Conservation (phyloP, 2,888 invertebrate species). For the Augochlorella aurata region DNA sequence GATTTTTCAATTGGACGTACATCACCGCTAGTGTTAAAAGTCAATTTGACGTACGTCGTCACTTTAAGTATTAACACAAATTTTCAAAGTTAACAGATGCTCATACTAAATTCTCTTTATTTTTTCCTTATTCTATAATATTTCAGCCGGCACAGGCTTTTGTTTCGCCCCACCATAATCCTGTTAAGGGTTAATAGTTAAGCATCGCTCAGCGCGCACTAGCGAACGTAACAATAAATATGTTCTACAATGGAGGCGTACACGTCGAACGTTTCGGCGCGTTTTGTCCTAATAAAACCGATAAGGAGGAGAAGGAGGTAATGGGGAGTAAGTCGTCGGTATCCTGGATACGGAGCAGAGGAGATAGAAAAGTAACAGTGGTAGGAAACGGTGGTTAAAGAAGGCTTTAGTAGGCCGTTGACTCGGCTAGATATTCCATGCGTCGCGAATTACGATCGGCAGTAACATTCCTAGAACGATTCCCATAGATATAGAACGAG, state of each 20-base stretch:
- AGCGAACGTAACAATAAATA: background rate
- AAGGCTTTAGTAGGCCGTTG: constrained; percentile 63
- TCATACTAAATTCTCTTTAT: too few species aligned
- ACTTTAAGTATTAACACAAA: too few species aligned
- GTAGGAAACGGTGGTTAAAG: constrained; percentile 58
- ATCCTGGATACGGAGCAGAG: constrained; percentile 16
- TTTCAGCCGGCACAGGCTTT: too few species aligned
- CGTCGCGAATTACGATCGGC: constrained; percentile 67
- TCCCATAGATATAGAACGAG: constrained; percentile 55
- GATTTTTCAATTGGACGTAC: too few species aligned
- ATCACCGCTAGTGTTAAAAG: too few species aligned
- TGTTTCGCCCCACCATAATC: too few species aligned
- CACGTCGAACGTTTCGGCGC: background rate
- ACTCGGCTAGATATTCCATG: constrained; percentile 65
- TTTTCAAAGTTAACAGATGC: too few species aligned
- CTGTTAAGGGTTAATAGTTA: too few species aligned
- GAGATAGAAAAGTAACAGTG: constrained; percentile 48
- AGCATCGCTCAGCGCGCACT: too few species aligned
- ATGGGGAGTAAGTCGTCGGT: background rate
- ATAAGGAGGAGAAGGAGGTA: constrained; percentile 1
- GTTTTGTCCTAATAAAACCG: background rate
- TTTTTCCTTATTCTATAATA: too few species aligned
- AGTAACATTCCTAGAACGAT: constrained; percentile 68
- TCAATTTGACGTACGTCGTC: too few species aligned
- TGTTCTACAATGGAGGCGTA: background rate